Base-by-base conservation (phyloP, 2,888 invertebrate genomes). In the Drosophila lutescens region DNA sequence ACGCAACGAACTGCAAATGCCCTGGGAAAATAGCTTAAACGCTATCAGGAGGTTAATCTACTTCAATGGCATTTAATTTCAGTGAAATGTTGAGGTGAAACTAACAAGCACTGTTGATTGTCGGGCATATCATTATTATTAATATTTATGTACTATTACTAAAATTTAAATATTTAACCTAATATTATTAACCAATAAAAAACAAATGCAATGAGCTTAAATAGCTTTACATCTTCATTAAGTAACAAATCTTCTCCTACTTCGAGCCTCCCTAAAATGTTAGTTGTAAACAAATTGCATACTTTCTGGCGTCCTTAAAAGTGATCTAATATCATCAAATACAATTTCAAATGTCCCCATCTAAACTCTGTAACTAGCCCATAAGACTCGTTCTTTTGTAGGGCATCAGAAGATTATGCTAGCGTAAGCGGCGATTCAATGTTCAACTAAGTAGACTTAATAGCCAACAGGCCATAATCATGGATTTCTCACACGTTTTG, bases 371-470 rank as follows among this genome's bases (percentile, higher is more conserved):
- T 20, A 20, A 20, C 20, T 20, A 20, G 20, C 20, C 0, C 3
- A 20, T 13, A 10, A 17, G 23, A 47, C 23, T 20, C 32, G 0
- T 3, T 23, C 0, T 4, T 17, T 38, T 10, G 23, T 34, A 61
- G 60, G 44, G 30, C 30, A 38, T 0, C 13, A 32, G 8, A 4
- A 13, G 20, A 44, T 30, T 30, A 46, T 23, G 46, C 30, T 30
- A 30, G 6, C 44, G 20, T 30, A 38, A 10, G 34, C 15, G 43
- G 13, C 43, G 47, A 34, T 23, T 66, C 46, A 60, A 59, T 50
- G 43, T 56, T 38, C 49, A 58, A 75, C 65, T 60, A 68, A 77
- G 60, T 65, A 49, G 34, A 13, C 57, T 20, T 34, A 34, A 67
- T 32, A 40, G 15, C 61, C 53, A 55, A 60, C 56, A 53, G 4